phyloP scores from a whole-genome alignment of 2,888 invertebrate species.

The Callyntrura guangdongensis region DNA sequence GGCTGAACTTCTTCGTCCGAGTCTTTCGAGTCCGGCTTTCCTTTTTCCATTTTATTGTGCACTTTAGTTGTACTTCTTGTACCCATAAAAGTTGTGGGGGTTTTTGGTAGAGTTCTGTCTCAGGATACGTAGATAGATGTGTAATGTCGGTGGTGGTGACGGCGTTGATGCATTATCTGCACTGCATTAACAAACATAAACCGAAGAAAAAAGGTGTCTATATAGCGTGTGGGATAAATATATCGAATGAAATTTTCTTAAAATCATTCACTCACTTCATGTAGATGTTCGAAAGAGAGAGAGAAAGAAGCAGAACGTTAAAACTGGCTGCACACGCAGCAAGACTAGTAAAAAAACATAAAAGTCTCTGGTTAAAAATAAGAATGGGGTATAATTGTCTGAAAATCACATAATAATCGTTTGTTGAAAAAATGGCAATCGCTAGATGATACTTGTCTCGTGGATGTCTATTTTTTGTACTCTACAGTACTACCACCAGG shows the following conservation, averaged over 20 bases:
- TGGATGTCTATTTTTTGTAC: constrained; percentile 2
- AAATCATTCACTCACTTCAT: background rate
- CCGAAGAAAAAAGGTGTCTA: background rate
- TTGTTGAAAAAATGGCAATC: constrained; percentile 17
- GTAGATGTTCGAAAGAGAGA: background rate
- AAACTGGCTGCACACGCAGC: background rate
- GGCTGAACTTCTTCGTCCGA: constrained; percentile 36
- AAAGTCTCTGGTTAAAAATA: constrained; percentile 15
- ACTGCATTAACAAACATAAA: constrained; percentile 45
- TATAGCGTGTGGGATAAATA: background rate
- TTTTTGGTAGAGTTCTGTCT: background rate
- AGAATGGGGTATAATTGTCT: constrained; percentile 33
- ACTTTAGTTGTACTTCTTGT: background rate
- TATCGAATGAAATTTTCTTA: background rate
- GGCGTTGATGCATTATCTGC: constrained; percentile 60
- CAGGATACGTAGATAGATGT: background rate
- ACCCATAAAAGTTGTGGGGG: background rate
- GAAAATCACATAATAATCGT: constrained; percentile 32
- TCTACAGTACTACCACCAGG: background rate
- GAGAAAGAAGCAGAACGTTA: background rate
- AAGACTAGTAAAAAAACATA: too few species aligned
- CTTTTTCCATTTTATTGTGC: constrained; percentile 2
- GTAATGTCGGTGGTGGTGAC: background rate
- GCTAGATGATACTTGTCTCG: background rate
- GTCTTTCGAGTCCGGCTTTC: constrained; percentile 55